Evolutionary conservation across 2,888 invertebrate species (phyloP).

Genomic region (Megamerina dolium): DNA sequence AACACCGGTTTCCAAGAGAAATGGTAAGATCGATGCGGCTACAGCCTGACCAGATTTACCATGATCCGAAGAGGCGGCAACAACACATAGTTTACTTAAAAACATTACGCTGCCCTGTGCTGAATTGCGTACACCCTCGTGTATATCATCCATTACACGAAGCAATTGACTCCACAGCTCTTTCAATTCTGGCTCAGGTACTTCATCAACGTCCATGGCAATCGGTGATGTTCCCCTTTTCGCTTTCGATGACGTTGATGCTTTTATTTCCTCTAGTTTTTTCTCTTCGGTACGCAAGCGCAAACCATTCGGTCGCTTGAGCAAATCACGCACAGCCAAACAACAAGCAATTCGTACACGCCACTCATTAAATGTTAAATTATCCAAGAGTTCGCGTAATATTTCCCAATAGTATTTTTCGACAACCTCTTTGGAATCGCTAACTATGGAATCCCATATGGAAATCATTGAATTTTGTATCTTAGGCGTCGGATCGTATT

Average conservation of each 20-base stretch:
- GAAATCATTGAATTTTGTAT: slow-evolving; percentile 90
- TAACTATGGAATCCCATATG: slow-evolving; percentile 88
- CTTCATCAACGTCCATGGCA: slow-evolving; percentile 36
- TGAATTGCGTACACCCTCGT: slow-evolving; percentile 74
- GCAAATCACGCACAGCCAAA: slow-evolving; percentile 76
- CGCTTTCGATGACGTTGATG: slow-evolving; percentile 12
- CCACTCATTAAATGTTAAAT: slow-evolving; percentile 81
- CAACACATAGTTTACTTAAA: slow-evolving; percentile 67
- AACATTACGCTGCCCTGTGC: slow-evolving; percentile 66
- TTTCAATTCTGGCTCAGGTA: slow-evolving; percentile 46
- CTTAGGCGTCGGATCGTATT: slow-evolving; percentile 88
- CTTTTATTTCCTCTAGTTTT: slow-evolving; percentile 7
- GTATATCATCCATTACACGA: slow-evolving; percentile 91
- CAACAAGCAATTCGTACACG: slow-evolving; percentile 88
- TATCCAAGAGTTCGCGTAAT: slow-evolving; percentile 69
- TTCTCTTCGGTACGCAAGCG: slow-evolving; percentile 40
- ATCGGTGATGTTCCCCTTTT: slow-evolving; percentile 5
- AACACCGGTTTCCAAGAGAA: slow-evolving; percentile 74
- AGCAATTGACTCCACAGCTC: slow-evolving; percentile 71
- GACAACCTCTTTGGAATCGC: slow-evolving; percentile 77
- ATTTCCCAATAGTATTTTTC: slow-evolving; percentile 50
- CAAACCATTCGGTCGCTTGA: slow-evolving; percentile 56
- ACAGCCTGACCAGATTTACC: slow-evolving; percentile 70
- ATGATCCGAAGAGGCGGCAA: slow-evolving; percentile 60
- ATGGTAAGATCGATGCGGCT: slow-evolving; percentile 70